Base-by-base conservation (phyloP, 2,113 vertebrate genomes). In the Chaenogobius annularis region DNA sequence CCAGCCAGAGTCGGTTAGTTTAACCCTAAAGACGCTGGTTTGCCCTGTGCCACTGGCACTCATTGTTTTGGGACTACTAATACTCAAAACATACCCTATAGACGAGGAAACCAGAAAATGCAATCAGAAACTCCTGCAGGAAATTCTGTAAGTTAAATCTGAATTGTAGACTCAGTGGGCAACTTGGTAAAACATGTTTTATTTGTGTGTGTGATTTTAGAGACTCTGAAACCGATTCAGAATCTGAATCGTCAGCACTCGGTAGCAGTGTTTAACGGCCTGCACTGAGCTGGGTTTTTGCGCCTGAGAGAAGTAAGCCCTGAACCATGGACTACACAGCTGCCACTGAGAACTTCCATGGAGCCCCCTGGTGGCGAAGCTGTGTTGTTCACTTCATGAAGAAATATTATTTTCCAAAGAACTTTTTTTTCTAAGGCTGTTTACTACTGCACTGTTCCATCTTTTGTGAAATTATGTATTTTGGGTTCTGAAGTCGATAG, bases 21-120 rank as follows among this genome's bases (percentile, higher is more conserved):
- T 94, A 56, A 98, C 97, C 0, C 87, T 99, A 87, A 98, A 95
- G 88, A 90, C 98, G 84, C 89, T 99, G 86, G 95, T 99, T 64
- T 94, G 95, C 0, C 93, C 94, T 0, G 93, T 91, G 0, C 97
- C 97, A 0, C 93, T 98, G 56, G 82, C 55, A 19, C 89, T 99
- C 63, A 98, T 98, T 44, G 59, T 91, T 3, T 58, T 97, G 40
- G 96, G 97, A 17, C 90, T 98, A 44, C 69, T 98, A 37, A 94
- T 99, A 5, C 94, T 98, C 81, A 95, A 84, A 77, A 91, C 95
- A 0, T 98, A 99, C 65, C 97, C 97, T 35, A 98, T 99, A 0
- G 85, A 96, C 0, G 97, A 99, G 86, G 91, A 95, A 61, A 94
- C 87, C 77, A 84, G 96, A 73, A 89, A 78, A 72, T 73, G 92